Base-by-base conservation (phyloP, 2,113 vertebrate genomes). In the Strix uralensis region DNA sequence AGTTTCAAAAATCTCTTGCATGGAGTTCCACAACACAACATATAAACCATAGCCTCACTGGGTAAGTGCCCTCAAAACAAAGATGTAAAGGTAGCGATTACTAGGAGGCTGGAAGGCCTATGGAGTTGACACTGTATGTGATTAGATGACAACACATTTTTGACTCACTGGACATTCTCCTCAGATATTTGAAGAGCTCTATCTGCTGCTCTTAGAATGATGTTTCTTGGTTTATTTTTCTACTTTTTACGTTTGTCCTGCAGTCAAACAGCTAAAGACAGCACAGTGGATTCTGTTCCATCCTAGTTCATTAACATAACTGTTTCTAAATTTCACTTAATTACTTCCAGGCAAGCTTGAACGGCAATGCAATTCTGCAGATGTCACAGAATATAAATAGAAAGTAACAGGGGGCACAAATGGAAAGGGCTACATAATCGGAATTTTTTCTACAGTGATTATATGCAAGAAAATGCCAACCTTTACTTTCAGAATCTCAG, bases 311-410 rank as follows among this genome's bases (percentile, higher is more conserved):
- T 92, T 88, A 96, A 74, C 86, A 86, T 90, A 94, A 94, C 62
- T 90, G 85, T 92, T 97, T 94, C 85, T 95, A 94, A 95, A 92
- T 95, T 94, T 94, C 95, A 90, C 82, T 66, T 92, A 93, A 94
- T 95, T 95, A 93, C 72, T 92, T 94, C 93, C 86, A 96, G 90
- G 92, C 87, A 94, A 93, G 71, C 75, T 94, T 82, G 79, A 94
- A 95, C 69, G 42, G 58, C 67, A 96, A 29, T 38, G 69, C 47
- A 73, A 47, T 52, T 95, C 84, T 89, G 92, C 81, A 91, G 92
- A 92, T 94, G 93, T 90, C 90, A 93, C 62, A 71, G 71, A 90
- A 73, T 73, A 90, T 86, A 93, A 93, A 85, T 46, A 96, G 92
- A 86, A 92, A 72, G 65, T 70, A 97, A 88, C 32, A 75, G 59